Base-by-base conservation (phyloP, 1,140 invertebrate species). In the Limonius californicus region DNA sequence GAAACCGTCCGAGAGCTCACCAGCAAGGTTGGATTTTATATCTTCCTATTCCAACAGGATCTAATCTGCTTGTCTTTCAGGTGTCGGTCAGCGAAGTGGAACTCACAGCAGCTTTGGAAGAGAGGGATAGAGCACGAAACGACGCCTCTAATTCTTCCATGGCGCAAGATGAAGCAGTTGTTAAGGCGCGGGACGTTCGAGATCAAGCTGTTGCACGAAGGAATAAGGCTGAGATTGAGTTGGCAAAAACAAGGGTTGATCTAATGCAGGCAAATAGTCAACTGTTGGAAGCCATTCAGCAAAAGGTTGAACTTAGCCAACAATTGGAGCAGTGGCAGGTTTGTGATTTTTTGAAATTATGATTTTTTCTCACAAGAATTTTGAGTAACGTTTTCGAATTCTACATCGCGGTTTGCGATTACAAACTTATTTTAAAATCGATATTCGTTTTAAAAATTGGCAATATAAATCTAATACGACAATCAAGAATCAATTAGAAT, bases 321-420 rank as follows among this genome's bases (percentile, higher is more conserved):
- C 93, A 97, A 74, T 78, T 97, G 11, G 94, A 97, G 72, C 94
- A 97, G 79, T 98, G 94, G 94, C 91, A 95, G 89, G 90, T 92
- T 70, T 67, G 81, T 45, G n/a, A n/a, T n/a, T n/a, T n/a, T n/a
- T n/a, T n/a, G n/a, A n/a, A n/a, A n/a, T n/a, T n/a, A n/a, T n/a
- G n/a, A n/a, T n/a, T n/a, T n/a, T n/a, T n/a, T n/a, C n/a, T n/a
- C n/a, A n/a, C 7, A 35, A 35, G 32, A 35, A 35, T 35, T 35
- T 35, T 35, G 32, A 7, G 32, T 7, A 7, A 35, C n/a, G 7
- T 8, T 35, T 8, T 7, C 32, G 32, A 35, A 35, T n/a, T n/a
- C 32, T n/a, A n/a, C 7, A 35, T 8, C n/a, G 32, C 32, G 32
- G 32, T 35, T 8, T 8, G 32, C 7, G 32, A n/a, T 35, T 7